Conservation (phyloP, 2,888 invertebrate genomes). For the Dynastes hyllus region DNA sequence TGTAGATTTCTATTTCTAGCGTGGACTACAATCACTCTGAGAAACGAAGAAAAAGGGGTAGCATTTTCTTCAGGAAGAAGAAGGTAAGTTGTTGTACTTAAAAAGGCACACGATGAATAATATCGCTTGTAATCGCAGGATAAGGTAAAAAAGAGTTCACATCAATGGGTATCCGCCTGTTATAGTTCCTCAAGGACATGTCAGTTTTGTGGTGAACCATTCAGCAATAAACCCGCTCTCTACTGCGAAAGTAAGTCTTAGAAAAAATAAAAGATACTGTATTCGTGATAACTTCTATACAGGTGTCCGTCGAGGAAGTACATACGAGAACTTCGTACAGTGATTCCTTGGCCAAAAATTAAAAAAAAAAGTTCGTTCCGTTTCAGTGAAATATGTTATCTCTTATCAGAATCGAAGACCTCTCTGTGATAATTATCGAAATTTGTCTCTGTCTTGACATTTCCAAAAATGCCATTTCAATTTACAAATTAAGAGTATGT, state of each 20-base stretch:
- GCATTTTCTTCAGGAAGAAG: conserved; percentile 93
- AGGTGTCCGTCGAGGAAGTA: too few relatives aligned
- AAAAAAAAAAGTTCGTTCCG: too few relatives aligned
- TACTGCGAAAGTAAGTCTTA: conserved; percentile 85
- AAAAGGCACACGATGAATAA: neutral
- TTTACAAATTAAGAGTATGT: too few relatives aligned
- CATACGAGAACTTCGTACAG: too few relatives aligned
- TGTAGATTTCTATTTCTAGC: conserved; percentile 66
- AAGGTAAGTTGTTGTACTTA: conserved; percentile 74
- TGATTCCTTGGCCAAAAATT: too few relatives aligned
- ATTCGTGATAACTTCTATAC: neutral
- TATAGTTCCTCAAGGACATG: conserved; percentile 79
- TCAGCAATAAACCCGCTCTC: conserved; percentile 87
- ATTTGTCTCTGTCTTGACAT: too few relatives aligned
- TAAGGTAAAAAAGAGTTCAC: conserved; percentile 82
- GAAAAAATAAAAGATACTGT: neutral
- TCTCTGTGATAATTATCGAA: too few relatives aligned
- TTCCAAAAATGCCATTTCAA: too few relatives aligned
- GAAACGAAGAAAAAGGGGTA: conserved; percentile 90
- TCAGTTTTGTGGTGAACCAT: conserved; percentile 85
- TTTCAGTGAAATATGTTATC: too few relatives aligned
- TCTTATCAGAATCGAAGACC: too few relatives aligned
- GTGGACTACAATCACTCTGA: conserved; percentile 83
- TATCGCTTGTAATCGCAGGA: conserved; percentile 73
- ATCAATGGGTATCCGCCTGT: conserved; percentile 84